Evolutionary conservation across 2,888 invertebrate species (phyloP), one percentile per base, ranked within the genome.

Genomic region (Dicycla oo): DNA sequence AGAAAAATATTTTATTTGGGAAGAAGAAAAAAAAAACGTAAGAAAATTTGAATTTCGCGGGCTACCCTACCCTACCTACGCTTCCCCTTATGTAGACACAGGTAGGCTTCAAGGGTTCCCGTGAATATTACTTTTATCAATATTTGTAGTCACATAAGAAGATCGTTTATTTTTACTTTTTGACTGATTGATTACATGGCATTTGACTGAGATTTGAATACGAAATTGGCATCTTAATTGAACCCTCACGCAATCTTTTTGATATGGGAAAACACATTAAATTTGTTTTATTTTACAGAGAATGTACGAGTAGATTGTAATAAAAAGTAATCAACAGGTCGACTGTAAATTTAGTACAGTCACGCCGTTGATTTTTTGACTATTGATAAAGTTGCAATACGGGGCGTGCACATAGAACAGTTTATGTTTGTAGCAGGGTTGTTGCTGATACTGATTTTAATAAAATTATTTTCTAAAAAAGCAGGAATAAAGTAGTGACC

Each of bases 171-270:
- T 58, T 43, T 4, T 6, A 51, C 0, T 23, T 63, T 43, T 64
- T 20, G 11, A 15, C 15, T 23, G 26, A 34, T 43, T 18, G 13
- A 47, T 40, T 38, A 70, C 1, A 43, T 43, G 43, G 13, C 18
- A 49, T 38, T 49, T 49, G 49, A 51, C 51, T 51, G 26, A 47
- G 20, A 60, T 67, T 68, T 56, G 15, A 54, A 68, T 20, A 60
- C 8, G 45, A 67, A 66, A 38, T 20, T 45, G 57, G n/a, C 30
- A 51, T 38, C 15, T 47, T 23, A 47, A 23, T 53, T 58, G 15
- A 51, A 70, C 23, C 7, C 23, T 38, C 30, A 26, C 23, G 23
- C 20, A 11, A 38, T n/a, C 4, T 49, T 38, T 66, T 38, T 47
- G 15, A 10, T 15, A 34, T 20, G 20, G 34, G 18, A 68, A 51